Evolutionary conservation across 1,140 invertebrate species (phyloP), one percentile per base, ranked within the genome.

Genomic region (Bombus huntii): DNA sequence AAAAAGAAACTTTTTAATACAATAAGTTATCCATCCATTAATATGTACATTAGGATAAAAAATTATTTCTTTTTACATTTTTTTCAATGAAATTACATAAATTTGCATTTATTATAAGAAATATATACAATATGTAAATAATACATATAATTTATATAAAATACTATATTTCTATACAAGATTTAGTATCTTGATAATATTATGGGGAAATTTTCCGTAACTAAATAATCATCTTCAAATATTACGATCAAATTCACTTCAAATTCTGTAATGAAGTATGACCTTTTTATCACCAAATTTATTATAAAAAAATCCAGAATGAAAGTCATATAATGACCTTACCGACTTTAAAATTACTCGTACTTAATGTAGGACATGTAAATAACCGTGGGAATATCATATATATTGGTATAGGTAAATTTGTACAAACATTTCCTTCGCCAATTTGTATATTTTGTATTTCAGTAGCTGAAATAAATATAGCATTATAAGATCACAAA

Each of bases 381-480:
- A 99, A 99, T 31, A 99, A 95, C 73, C 99, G 95, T 77, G 99
- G 99, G 95, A 99, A 98, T 88, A 99, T 97, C 98, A 99, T 99
- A 94, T 98, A 97, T 93, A 99, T 98, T 37, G 99, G 98, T 92
- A 99, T 97, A 71, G 97, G 95, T 22, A 99, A 95, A 80, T 97
- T 97, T 82, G 97, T 96, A 73, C 96, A 96, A 71, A 99, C 97
- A 95, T 99, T 98, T 39, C 99, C 99, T 93, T 99, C 98, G 4
- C 98, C 98, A 87, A 99, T 98, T 96, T 99, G 99, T 94, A 99
- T 99, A 94, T 99, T 99, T 96, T 99, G 99, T 90, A 99, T 98
- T 96, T 99, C 99, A 6, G 99, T 99, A 5, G 98, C 98, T 99
- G 95, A 96, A 77, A 86, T 83, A 88, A 37, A 72, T 6, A 53